Base-by-base conservation (phyloP, 2,888 invertebrate genomes). In the Harpalus rufipes region DNA sequence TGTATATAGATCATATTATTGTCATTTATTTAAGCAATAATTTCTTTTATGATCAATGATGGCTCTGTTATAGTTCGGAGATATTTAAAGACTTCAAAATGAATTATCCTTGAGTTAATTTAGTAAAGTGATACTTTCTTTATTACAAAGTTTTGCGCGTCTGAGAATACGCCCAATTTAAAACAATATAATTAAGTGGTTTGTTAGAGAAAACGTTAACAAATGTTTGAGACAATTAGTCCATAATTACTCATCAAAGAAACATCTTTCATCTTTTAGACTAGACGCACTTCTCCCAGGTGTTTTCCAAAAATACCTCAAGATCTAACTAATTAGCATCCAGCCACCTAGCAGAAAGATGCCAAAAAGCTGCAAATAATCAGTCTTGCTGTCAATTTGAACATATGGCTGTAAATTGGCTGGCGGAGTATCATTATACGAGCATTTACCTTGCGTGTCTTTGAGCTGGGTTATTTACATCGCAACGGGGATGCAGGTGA, bases 401-500 rank as follows among this genome's bases (percentile, higher is more conserved):
- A 74, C 72, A 74, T 74, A 44, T 74, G 41, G 18, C 41, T 44
- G 18, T 41, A 44, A 44, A 74, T 74, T 44, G 72, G 72, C 68
- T 68, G 10, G 41, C 14, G 25, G 21, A 63, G 63, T 44, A 44
- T 74, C 72, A 74, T 74, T 44, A 74, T 74, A 74, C 16, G 72
- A 74, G 18, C 72, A 18, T 74, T 74, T 74, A 74, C 72, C 72
- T 74, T 58, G 76, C 72, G 72, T 58, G 78, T 78, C 39, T 68
- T 80, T 74, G 59, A 59, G 41, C 74, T 87, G 87, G 87, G 88
- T 88, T 89, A 89, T 89, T 89, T 89, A 87, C 87, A 88, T 88
- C 88, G 87, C 88, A 86, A 74, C 88, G 87, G 88, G 87, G 86
- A 87, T 88, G 88, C 89, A 89, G 89, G 89, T 89, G 88, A 89